A percentile compares a stretch with the other conserved stretches of the same genome.
phyloP scores from a whole-genome alignment of 2,888 invertebrate species.

The Netelia virgata region DNA sequence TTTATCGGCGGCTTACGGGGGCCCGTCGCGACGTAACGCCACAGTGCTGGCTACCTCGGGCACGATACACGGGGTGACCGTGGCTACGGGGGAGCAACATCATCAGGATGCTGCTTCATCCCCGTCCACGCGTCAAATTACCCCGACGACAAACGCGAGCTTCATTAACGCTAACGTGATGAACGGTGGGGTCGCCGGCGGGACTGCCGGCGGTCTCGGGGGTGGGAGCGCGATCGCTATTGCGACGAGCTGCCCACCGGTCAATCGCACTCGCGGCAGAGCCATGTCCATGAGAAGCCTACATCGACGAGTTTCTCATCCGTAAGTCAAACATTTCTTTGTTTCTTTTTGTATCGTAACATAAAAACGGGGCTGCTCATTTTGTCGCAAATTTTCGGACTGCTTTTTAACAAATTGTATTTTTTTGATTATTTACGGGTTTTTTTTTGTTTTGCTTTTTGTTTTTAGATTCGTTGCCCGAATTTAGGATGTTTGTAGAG shows the following conservation, averaged over 20 bases:
- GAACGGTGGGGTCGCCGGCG: conserved; percentile 41
- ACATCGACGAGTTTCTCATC: conserved; percentile 83
- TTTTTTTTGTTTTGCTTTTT: not conserved
- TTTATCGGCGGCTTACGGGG: conserved; percentile 86
- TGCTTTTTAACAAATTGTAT: not conserved
- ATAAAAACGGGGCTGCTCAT: too few relatives aligned
- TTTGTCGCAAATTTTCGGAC: not conserved
- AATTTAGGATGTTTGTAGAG: too few relatives aligned
- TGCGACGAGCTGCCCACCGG: conserved; percentile 73
- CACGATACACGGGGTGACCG: conserved; percentile 73
- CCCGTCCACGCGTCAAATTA: conserved; percentile 75
- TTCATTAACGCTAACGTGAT: conserved; percentile 60
- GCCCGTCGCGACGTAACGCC: conserved; percentile 87
- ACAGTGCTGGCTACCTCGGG: conserved; percentile 78
- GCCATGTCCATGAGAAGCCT: conserved; percentile 83
- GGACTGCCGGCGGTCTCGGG: not conserved
- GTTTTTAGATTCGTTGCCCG: not conserved
- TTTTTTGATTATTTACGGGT: not conserved
- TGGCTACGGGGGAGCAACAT: conserved; percentile 76
- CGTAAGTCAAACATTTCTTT: conserved; percentile 77
- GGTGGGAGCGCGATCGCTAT: conserved; percentile 69
- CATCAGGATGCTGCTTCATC: conserved; percentile 65
- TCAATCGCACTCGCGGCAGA: conserved; percentile 77
- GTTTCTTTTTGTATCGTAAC: too few relatives aligned
- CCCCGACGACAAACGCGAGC: conserved; percentile 72